These are phyloP conservation scores for Sibirionetta formosa DNA, from an alignment of 2,797 vertebrate genomes.

Conservation along the genomic window DNA sequence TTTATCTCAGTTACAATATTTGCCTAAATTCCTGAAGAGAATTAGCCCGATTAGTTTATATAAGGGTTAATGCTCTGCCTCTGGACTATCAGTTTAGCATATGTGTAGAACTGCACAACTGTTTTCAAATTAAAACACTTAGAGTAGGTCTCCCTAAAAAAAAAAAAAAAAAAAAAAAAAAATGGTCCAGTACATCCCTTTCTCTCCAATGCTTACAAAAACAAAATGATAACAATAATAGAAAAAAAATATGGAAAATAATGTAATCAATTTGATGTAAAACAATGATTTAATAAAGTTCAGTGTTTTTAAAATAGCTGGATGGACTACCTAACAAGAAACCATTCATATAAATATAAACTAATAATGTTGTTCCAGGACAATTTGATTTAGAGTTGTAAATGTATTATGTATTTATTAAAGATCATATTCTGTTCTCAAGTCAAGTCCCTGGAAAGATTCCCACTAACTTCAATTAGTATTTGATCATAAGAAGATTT, in stretches of 20 bases:
- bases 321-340: background rate
- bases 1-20: slow-evolving; percentile 82
- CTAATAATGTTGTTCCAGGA: background rate
- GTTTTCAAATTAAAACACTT: slow-evolving; percentile 14
- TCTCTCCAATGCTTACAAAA: background rate
- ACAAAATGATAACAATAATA: background rate
- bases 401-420: slow-evolving; percentile 13
- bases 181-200: background rate
- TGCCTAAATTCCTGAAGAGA: slow-evolving; percentile 77
- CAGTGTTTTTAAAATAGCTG: background rate
- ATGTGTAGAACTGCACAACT: slow-evolving; percentile 21
- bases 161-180: background rate
- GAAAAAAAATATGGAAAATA: slow-evolving; percentile 12
- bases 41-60: slow-evolving; percentile 79
- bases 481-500: slow-evolving; percentile 9
- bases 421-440: background rate
- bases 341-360: background rate
- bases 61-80: slow-evolving; percentile 71
- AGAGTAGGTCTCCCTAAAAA: slow-evolving; percentile 5
- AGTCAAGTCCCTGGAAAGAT: background rate
- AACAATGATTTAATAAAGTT: background rate
- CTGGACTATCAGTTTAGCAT: slow-evolving; percentile 38
- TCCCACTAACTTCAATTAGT: background rate
- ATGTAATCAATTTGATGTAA: background rate
- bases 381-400: background rate